phyloP scores from a whole-genome alignment of 2,113 vertebrate species.

The Lethenteron camtschaticum region DNA sequence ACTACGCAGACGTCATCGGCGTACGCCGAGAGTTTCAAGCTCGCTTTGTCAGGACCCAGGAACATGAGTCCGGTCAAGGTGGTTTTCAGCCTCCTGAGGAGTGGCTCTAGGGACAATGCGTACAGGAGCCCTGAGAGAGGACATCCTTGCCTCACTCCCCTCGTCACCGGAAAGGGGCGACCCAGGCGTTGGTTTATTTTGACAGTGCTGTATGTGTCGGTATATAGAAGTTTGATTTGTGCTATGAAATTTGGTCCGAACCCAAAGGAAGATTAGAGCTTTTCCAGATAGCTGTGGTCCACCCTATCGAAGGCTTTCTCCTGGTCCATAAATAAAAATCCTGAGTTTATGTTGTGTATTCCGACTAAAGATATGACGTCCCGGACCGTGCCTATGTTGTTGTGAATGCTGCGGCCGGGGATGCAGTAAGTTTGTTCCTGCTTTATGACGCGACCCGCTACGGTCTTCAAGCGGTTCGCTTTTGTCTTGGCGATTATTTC shows the following conservation, averaged over 20 bases:
- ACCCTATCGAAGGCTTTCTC: conserved; percentile 1
- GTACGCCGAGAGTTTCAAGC: background rate
- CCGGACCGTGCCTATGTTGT: background rate
- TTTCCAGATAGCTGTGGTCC: background rate
- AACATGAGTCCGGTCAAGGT: background rate
- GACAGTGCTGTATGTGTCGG: background rate
- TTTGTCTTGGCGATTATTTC: background rate
- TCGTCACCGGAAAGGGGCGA: background rate
- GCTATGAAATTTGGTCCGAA: background rate
- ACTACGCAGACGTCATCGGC: background rate
- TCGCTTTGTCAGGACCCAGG: background rate
- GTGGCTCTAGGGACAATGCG: background rate
- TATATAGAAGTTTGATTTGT: background rate
- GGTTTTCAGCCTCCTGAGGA: background rate
- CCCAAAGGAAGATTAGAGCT: background rate
- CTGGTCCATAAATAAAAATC: background rate
- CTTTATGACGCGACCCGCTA: background rate
- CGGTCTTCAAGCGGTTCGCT: background rate
- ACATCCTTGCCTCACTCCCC: background rate
- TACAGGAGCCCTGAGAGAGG: background rate
- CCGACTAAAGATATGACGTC: background rate
- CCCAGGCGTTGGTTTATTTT: background rate
- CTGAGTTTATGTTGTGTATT: background rate
- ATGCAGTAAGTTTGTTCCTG: background rate
- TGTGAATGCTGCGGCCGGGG: background rate